Conservation (phyloP, 2,888 invertebrate species). For the Sinelater perroti region DNA sequence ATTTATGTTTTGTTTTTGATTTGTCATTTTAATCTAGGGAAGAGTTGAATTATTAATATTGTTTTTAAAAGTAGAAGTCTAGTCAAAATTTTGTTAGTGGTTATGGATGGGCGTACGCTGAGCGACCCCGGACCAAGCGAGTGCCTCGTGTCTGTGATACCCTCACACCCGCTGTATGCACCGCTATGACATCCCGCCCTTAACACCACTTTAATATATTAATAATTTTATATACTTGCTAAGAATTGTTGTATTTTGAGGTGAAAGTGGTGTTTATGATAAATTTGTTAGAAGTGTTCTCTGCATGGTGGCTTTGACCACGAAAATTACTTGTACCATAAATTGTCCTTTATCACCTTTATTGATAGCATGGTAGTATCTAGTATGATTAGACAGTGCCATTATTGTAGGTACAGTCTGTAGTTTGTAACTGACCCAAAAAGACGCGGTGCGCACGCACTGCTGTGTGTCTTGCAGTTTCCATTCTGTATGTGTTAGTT, state of each 20-base stretch:
- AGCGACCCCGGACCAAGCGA: constrained; percentile 59
- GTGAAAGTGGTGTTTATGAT: constrained; percentile 43
- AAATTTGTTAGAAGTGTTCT: constrained; percentile 44
- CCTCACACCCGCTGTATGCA: constrained; percentile 53
- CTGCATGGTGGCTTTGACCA: constrained; percentile 48
- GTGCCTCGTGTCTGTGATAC: constrained; percentile 62
- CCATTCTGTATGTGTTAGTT: constrained; percentile 52
- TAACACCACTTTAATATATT: constrained; percentile 40
- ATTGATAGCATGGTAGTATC: constrained; percentile 59
- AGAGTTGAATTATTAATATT: constrained; percentile 31
- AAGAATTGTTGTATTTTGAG: constrained; percentile 41
- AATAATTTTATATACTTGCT: constrained; percentile 37
- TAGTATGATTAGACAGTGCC: constrained; percentile 60
- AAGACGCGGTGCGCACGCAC: constrained; percentile 49
- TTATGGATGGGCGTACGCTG: constrained; percentile 47
- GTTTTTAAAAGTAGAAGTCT: constrained; percentile 45
- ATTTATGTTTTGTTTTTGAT: constrained; percentile 39
- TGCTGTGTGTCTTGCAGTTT: constrained; percentile 41
- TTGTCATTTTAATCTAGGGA: constrained; percentile 35
- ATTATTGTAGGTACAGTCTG: constrained; percentile 58
- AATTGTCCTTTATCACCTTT: constrained; percentile 54
- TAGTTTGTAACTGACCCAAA: constrained; percentile 63
- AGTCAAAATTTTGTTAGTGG: constrained; percentile 53
- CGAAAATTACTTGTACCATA: constrained; percentile 47
- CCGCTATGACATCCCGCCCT: constrained; percentile 41